Conservation (phyloP, 2,797 vertebrate species). For the Brotogeris chrysoptera region DNA sequence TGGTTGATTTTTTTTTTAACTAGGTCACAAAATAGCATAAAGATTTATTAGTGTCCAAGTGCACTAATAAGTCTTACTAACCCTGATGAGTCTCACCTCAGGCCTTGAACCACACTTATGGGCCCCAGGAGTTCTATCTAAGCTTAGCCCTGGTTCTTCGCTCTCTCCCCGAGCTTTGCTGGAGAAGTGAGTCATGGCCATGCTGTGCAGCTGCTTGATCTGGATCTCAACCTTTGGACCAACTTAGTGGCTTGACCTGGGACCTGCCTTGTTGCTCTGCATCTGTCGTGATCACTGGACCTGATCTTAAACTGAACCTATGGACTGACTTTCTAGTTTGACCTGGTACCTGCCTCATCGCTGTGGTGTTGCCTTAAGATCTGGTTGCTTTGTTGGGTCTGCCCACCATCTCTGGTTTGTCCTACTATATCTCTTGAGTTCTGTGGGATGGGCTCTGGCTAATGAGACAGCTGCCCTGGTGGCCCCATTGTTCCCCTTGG, state of each 20-base stretch:
- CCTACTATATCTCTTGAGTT: not conserved
- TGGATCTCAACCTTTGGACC: fast-evolving
- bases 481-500: not conserved
- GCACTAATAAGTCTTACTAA: not conserved
- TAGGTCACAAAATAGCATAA: not conserved
- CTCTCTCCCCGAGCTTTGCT: fast-evolving
- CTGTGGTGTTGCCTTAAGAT: not conserved
- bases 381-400: not conserved
- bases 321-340: not conserved
- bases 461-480: not conserved
- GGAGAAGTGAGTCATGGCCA: fast-evolving
- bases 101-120: not conserved
- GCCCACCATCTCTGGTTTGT: not conserved
- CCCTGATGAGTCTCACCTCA: not conserved
- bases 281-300: not conserved
- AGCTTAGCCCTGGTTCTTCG: fast-evolving
- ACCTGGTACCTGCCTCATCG: not conserved
- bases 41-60: not conserved
- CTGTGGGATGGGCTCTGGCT: not conserved
- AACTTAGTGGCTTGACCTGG: not conserved
- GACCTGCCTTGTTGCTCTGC: not conserved
- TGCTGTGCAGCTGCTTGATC: not conserved
- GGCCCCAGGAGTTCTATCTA: not conserved
- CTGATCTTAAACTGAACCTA: not conserved
- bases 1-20: not conserved